Conservation (phyloP, 2,888 invertebrate genomes). For the Nephrotoma appendiculata region DNA sequence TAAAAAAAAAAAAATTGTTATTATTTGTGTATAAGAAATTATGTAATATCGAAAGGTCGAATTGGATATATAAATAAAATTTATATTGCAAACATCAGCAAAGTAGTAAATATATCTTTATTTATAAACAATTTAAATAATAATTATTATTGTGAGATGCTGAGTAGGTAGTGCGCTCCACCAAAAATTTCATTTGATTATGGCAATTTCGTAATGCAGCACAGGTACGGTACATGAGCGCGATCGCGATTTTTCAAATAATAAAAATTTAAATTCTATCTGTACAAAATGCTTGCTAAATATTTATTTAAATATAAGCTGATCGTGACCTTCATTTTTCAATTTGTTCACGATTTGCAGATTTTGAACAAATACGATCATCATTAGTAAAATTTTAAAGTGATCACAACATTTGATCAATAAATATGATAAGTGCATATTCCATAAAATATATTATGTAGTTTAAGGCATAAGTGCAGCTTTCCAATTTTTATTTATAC, state of each 20-base stretch:
- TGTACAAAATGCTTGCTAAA: not conserved
- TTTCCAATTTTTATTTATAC: not conserved
- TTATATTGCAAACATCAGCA: not conserved
- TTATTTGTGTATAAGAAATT: not conserved
- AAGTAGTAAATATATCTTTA: not conserved
- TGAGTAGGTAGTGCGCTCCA: not conserved
- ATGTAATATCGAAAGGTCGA: not conserved
- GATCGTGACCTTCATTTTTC: not conserved
- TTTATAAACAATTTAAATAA: not conserved
- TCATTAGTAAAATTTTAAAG: not conserved
- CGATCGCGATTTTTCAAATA: not conserved
- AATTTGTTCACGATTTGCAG: not conserved
- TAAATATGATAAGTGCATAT: not conserved
- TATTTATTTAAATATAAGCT: not conserved
- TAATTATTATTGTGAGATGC: not conserved
- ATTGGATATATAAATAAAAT: not conserved
- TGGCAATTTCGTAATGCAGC: not conserved
- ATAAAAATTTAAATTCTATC: too few relatives aligned
- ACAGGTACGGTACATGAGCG: too few relatives aligned
- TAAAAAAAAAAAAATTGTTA: not conserved
- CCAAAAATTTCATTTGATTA: not conserved
- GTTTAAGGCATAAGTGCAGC: not conserved
- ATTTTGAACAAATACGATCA: not conserved
- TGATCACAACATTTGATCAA: not conserved
- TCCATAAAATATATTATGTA: not conserved